A percentile compares a stretch with the other conserved stretches of the same genome.
Evolutionary conservation across 1,140 invertebrate genomes (phyloP).

Genomic region (Meloidogyne chitwoodi): DNA sequence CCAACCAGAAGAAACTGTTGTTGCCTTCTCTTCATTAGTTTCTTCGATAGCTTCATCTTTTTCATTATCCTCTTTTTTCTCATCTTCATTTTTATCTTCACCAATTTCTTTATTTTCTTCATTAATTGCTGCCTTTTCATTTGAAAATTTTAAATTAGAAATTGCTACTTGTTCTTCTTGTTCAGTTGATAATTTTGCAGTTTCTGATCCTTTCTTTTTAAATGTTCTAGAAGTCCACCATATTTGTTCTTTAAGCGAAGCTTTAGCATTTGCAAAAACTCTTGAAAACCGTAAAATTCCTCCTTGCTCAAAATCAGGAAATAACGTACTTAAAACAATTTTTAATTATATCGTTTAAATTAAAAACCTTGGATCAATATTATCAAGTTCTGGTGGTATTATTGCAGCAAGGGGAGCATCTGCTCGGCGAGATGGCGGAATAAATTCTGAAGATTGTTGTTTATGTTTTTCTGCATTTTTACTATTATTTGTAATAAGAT

Average conservation of each 20-base stretch:
- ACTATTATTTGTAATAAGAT: background rate
- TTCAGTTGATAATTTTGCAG: background rate
- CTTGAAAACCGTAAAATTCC: conserved; percentile 52
- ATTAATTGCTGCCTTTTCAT: background rate
- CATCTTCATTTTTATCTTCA: background rate
- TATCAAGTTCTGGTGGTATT: conserved; percentile 45
- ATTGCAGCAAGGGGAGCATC: conserved; percentile 54
- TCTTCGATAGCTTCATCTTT: background rate
- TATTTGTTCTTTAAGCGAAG: conserved; percentile 45
- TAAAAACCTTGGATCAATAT: conserved; percentile 52
- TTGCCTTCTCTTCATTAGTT: background rate
- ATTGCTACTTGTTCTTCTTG: conserved; percentile 3
- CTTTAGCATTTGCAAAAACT: conserved; percentile 53
- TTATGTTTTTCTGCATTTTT: background rate
- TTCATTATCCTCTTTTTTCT: conserved; percentile 7
- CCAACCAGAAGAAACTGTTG: background rate
- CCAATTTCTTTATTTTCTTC: background rate
- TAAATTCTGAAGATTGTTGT: conserved; percentile 18
- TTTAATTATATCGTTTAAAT: background rate
- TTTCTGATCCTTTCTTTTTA: conserved; percentile 31
- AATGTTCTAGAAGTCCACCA: conserved; percentile 57
- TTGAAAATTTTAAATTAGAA: background rate
- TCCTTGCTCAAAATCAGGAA: conserved; percentile 48
- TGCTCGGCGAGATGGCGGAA: conserved; percentile 46
- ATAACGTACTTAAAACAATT: conserved; percentile 37